These are phyloP conservation scores for Heteromurus nitidus DNA, from an alignment of 2,888 invertebrate species.

Conservation along the genomic window DNA sequence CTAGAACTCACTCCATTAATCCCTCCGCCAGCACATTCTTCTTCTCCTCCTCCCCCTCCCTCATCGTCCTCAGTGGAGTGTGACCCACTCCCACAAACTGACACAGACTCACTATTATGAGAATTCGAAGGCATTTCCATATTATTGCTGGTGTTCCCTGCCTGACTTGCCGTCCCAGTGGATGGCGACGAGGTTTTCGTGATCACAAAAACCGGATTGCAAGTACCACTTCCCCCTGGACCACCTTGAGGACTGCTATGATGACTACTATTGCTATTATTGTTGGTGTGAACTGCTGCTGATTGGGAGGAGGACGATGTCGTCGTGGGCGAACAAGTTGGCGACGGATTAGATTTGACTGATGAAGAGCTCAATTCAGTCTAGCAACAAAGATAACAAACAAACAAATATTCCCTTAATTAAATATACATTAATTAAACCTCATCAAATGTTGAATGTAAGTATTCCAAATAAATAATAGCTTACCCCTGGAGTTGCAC, in stretches of 20 bases:
- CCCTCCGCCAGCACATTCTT: neutral
- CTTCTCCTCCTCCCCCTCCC: conserved; percentile 4
- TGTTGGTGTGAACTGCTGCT: neutral
- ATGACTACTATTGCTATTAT: conserved; percentile 29
- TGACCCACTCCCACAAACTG: conserved; percentile 18
- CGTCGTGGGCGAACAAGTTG: neutral
- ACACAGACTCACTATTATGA: conserved; percentile 17
- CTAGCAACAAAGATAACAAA: conserved; percentile 3
- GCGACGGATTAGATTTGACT: conserved; percentile 2
- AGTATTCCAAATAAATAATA: neutral
- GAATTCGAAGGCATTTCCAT: conserved; percentile 56
- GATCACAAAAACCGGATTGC: conserved; percentile 50
- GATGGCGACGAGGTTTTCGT: conserved; percentile 13
- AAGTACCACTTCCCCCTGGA: too few relatives aligned
- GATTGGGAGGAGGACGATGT: neutral
- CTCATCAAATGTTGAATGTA: neutral
- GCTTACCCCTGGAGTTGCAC: neutral
- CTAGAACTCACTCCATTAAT: conserved; percentile 11
- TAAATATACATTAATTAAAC: neutral
- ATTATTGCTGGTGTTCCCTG: conserved; percentile 30
- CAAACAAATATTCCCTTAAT: neutral
- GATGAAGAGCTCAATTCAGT: conserved; percentile 23
- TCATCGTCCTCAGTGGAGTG: conserved; percentile 37
- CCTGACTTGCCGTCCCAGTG: neutral
- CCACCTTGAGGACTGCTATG: too few relatives aligned